Conservation (phyloP, 1,140 invertebrate genomes). For the Drosophila kohkoa region DNA sequence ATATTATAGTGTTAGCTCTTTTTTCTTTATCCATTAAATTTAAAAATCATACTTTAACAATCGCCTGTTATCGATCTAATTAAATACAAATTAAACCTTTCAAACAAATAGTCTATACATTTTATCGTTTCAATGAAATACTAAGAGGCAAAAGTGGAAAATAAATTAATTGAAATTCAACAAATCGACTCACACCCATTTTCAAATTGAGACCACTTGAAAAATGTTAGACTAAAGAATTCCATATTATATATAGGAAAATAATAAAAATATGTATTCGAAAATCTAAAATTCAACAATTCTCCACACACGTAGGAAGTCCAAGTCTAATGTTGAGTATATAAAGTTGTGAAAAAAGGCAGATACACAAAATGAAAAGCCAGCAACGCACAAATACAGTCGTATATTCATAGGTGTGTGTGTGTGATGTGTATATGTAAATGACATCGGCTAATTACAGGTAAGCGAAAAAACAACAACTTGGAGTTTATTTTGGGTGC, state of each 20-base stretch:
- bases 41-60: no score
- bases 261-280: neutral
- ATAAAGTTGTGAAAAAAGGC: conserved; percentile 17
- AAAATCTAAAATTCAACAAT: conserved; percentile 5
- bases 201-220: no score
- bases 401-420: conserved; percentile 3
- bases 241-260: no score
- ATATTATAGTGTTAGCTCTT: no score
- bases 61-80: no score
- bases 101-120: neutral
- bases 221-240: no score
- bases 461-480: conserved; percentile 68
- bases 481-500: conserved; percentile 74
- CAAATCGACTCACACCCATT: no score
- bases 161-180: no score
- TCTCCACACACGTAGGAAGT: conserved; percentile 11
- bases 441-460: conserved; percentile 82
- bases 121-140: neutral
- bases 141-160: neutral
- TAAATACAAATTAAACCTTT: no score
- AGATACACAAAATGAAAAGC: conserved; percentile 53
- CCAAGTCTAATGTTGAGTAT: neutral
- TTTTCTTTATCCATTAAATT: no score
- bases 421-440: conserved; percentile 25
- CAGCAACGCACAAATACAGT: conserved; percentile 8